These are phyloP conservation scores for cattle (Bos taurus) DNA, from an alignment of 2,113 vertebrate genomes.

Conservation along the genomic window ARS-UCD2.0 NC_037337.1:13736001-13736500, in stretches of 20 bases:
- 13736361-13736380: background rate
- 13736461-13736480: background rate
- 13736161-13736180: background rate
- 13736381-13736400: background rate
- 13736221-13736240: background rate
- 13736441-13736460: background rate
- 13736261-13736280: background rate
- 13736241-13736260: background rate
- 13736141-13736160: background rate
- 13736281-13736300: background rate
- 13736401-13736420: background rate
- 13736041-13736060: background rate
- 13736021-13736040: background rate
- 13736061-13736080: background rate
- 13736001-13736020: background rate
- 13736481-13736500: background rate
- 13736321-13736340: too few relatives aligned
- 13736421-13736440: background rate
- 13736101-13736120: background rate
- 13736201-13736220: background rate
- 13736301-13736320: background rate
- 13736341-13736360: background rate
- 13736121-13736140: background rate
- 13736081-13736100: background rate
- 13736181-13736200: background rate